A percentile compares a stretch with the other conserved stretches of the same genome.
phyloP scores from a whole-genome alignment of 2,113 vertebrate species.

The Nothoprocta perdicaria region DNA sequence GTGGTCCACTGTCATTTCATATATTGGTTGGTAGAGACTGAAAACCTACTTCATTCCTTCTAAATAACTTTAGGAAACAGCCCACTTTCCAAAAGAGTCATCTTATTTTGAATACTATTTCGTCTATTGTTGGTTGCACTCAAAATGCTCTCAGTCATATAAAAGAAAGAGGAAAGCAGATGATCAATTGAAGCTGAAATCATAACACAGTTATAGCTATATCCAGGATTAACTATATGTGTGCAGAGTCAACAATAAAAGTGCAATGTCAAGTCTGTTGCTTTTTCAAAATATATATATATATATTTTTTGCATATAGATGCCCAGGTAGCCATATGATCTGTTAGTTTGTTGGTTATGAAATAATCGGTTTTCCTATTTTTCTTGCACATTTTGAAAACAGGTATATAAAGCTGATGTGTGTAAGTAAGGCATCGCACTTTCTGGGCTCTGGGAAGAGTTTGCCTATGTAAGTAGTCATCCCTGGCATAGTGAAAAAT shows the following conservation, averaged over 20 bases:
- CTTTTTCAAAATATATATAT: neutral
- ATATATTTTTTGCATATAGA: rapidly evolving
- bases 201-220: rapidly evolving
- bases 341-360: neutral
- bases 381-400: neutral
- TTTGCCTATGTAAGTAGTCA: neutral
- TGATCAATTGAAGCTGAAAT: neutral
- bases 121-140: neutral
- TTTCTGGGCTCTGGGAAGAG: neutral
- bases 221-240: neutral
- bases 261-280: neutral
- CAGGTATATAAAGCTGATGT: neutral
- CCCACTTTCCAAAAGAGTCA: neutral
- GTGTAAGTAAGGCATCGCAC: neutral
- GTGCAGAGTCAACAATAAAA: neutral
- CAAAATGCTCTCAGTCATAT: constrained; percentile 19
- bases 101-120: constrained; percentile 32
- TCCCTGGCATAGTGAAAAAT: neutral
- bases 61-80: neutral
- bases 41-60: constrained; percentile 9
- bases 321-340: neutral
- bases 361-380: neutral
- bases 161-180: neutral
- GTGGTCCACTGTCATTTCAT: neutral
- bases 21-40: constrained; percentile 10